Conservation (phyloP, 2,888 invertebrate genomes). For the Tuberolachnus salignus region DNA sequence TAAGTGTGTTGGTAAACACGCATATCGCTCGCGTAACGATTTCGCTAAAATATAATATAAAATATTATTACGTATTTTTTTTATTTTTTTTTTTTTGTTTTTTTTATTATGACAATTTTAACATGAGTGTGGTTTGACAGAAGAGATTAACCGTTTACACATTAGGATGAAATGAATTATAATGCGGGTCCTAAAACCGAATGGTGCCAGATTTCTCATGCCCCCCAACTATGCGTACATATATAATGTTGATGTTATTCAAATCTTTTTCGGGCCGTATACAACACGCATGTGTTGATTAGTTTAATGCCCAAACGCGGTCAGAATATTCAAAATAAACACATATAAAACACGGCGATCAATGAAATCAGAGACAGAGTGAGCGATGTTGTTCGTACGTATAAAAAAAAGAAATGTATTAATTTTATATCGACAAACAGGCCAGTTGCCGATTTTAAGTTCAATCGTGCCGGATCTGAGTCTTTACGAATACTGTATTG, state of each 20-base stretch:
- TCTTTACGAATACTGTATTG: too few species aligned
- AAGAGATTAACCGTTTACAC: conserved; percentile 49
- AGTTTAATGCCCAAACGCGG: conserved; percentile 47
- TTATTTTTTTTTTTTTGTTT: neutral
- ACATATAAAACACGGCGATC: conserved; percentile 15
- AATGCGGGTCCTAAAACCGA: conserved; percentile 48
- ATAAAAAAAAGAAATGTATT: neutral
- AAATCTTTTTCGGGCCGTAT: conserved; percentile 36
- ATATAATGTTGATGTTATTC: conserved; percentile 36
- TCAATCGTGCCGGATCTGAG: too few species aligned
- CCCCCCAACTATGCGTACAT: neutral
- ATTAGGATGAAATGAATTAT: conserved; percentile 50
- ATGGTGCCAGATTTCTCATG: conserved; percentile 34
- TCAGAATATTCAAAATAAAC: conserved; percentile 52
- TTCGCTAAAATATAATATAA: conserved; percentile 20
- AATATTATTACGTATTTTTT: neutral
- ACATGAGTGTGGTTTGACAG: conserved; percentile 24
- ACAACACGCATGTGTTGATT: conserved; percentile 54
- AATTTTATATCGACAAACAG: neutral
- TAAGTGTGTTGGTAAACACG: neutral
- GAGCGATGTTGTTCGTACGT: neutral
- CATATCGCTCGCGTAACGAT: neutral
- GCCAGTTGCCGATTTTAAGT: neutral
- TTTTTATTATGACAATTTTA: conserved; percentile 13
- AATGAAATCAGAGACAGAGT: neutral